These are phyloP conservation scores for Pseudomyrmex pallidus DNA, from an alignment of 1,140 invertebrate species.

Conservation along the genomic window DNA sequence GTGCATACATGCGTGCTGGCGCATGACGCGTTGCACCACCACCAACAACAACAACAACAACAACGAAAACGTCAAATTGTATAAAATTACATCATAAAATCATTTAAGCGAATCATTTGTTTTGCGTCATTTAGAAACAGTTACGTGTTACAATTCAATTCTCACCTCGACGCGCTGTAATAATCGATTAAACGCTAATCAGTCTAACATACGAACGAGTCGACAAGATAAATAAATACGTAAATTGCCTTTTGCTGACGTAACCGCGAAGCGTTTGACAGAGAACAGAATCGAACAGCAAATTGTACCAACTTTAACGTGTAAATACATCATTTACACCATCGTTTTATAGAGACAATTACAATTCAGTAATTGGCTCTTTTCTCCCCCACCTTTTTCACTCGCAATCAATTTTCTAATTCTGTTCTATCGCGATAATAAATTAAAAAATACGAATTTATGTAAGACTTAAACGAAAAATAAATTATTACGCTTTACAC, in stretches of 20 bases:
- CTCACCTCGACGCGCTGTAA: conserved; percentile 23
- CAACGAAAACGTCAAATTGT: neutral
- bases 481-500: neutral
- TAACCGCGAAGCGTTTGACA: conserved; percentile 2
- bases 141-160: conserved; percentile 18
- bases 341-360: conserved; percentile 29
- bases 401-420: neutral
- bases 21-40: neutral
- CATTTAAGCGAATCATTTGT: conserved; percentile 4
- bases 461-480: neutral
- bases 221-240: conserved; percentile 45
- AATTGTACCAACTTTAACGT: conserved; percentile 38
- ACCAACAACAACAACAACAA: too few relatives aligned
- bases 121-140: conserved; percentile 15
- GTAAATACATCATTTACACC: conserved; percentile 39
- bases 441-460: neutral
- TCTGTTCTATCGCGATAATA: neutral
- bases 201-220: conserved; percentile 20
- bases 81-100: conserved; percentile 35
- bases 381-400: neutral
- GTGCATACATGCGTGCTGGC: neutral
- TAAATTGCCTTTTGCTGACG: conserved; percentile 13
- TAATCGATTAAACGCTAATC: conserved; percentile 56
- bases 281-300: neutral
- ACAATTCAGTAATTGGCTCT: neutral